Conservation (phyloP, 1,140 invertebrate species). For the Macrobrachium rosenbergii region DNA sequence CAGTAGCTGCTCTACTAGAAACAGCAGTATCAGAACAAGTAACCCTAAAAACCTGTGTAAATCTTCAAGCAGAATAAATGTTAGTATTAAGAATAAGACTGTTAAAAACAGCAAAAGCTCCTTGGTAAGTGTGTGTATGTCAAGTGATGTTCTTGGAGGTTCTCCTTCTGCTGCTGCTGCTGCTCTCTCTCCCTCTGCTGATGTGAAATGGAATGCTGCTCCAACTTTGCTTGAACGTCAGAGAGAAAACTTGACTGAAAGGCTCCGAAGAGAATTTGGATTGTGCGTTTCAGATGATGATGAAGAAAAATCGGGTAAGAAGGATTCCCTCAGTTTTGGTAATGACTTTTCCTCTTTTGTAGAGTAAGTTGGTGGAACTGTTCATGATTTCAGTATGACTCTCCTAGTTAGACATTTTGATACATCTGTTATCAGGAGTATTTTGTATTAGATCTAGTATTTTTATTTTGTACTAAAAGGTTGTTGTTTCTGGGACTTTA, state of each 20-base stretch:
- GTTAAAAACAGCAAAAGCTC: neutral
- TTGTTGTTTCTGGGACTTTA: neutral
- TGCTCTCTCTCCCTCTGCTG: neutral
- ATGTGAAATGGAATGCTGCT: constrained; percentile 75
- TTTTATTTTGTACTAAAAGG: neutral
- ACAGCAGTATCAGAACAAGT: constrained; percentile 1
- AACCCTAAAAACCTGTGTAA: neutral
- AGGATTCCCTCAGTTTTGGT: neutral
- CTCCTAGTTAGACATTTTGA: no score
- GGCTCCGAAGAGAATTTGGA: constrained; percentile 82
- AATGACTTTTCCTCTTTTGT: neutral
- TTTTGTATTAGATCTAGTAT: neutral
- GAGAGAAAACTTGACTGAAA: constrained; percentile 81
- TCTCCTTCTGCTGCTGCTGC: no score
- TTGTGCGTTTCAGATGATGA: constrained; percentile 80
- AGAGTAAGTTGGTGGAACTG: no score
- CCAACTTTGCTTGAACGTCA: constrained; percentile 81
- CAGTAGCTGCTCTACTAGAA: constrained; percentile 13
- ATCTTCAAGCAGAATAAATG: neutral
- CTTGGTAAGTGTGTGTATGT: neutral
- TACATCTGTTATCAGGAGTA: no score
- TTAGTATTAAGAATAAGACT: constrained; percentile 4
- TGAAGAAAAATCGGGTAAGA: constrained; percentile 70
- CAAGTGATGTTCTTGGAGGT: no score
- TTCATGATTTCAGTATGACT: no score